These are phyloP conservation scores for Priocnemis perturbator DNA, from an alignment of 2,888 invertebrate genomes.

Conservation along the genomic window DNA sequence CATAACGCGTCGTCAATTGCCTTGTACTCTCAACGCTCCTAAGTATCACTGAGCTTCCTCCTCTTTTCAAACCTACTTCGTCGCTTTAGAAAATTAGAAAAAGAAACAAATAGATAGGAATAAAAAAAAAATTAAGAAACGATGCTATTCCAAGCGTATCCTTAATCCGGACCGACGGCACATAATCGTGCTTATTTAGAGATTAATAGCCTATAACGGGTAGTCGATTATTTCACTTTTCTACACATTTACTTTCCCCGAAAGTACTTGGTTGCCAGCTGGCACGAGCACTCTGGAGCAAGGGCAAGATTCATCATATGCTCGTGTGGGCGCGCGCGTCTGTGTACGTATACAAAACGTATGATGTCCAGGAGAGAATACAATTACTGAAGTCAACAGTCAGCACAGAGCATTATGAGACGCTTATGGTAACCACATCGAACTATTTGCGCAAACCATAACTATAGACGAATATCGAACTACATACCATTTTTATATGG, in stretches of 20 bases:
- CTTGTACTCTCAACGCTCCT: conserved; percentile 11
- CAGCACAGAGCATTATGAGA: too few species aligned
- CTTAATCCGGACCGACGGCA: conserved; percentile 14
- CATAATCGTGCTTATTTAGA: not conserved
- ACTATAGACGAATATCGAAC: too few species aligned
- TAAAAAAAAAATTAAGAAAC: not conserved
- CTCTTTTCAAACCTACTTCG: conserved; percentile 14
- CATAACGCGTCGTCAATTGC: too few species aligned
- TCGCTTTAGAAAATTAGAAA: not conserved
- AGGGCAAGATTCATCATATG: conserved; percentile 36
- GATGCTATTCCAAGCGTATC: not conserved
- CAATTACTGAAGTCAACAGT: too few species aligned
- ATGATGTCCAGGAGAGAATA: too few species aligned
- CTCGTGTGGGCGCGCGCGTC: too few species aligned
- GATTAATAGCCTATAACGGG: conserved; percentile 14
- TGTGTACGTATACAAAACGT: too few species aligned
- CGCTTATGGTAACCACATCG: too few species aligned
- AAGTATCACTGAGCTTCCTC: conserved; percentile 18
- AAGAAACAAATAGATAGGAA: not conserved
- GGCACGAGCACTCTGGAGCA: conserved; percentile 49
- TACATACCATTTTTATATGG: too few species aligned
- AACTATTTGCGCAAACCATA: too few species aligned
- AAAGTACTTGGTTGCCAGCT: conserved; percentile 30
- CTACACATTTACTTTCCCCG: conserved; percentile 8
- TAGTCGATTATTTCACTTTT: conserved; percentile 10